Conservation (phyloP, 2,797 vertebrate genomes). For the Sitta carolinensis region DNA sequence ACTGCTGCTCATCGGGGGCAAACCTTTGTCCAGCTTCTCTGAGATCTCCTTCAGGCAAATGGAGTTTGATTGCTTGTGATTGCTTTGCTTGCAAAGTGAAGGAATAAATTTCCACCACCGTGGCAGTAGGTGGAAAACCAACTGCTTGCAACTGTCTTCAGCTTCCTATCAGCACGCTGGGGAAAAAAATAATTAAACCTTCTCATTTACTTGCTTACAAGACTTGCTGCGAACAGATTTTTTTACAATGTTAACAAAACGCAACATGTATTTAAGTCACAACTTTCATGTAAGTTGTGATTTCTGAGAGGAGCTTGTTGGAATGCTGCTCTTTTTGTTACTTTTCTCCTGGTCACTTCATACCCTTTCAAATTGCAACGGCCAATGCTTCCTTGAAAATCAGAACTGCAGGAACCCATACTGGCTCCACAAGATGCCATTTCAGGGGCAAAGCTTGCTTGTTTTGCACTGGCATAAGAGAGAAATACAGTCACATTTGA, state of each 20-base stretch:
- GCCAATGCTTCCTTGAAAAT: not conserved
- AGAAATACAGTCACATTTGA: not conserved
- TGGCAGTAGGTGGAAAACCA: not conserved
- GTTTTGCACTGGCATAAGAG: not conserved
- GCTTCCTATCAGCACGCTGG: not conserved
- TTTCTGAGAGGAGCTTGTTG: not conserved
- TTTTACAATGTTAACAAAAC: slow-evolving; percentile 22
- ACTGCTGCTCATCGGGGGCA: slow-evolving; percentile 84
- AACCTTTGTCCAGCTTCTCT: slow-evolving; percentile 67
- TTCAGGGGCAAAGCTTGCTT: not conserved
- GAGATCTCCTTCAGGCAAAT: slow-evolving; percentile 82
- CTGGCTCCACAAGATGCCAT: not conserved
- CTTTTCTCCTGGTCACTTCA: not conserved
- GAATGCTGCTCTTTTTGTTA: not conserved
- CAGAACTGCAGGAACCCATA: not conserved
- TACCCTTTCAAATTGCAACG: not conserved
- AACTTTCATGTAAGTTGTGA: not conserved
- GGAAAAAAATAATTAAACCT: not conserved
- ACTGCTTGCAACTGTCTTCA: not conserved
- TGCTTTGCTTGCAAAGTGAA: not conserved
- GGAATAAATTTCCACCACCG: not conserved
- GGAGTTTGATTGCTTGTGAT: slow-evolving; percentile 59
- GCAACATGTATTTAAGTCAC: not conserved
- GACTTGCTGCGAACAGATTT: not conserved
- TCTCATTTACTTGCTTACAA: not conserved